Evolutionary conservation across 1,140 invertebrate genomes (phyloP).

Genomic region (Heliconius himera): DNA sequence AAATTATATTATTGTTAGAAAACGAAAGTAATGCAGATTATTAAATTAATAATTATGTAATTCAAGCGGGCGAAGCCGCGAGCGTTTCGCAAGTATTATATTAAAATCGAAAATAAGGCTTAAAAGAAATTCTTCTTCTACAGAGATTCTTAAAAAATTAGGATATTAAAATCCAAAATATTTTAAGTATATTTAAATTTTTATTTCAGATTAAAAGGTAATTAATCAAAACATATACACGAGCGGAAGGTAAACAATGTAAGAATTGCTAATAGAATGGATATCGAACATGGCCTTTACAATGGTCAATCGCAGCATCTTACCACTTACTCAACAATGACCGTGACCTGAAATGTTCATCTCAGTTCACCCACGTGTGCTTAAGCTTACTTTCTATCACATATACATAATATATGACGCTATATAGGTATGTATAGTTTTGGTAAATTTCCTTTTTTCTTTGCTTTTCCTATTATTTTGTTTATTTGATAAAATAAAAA

Average conservation of each 20-base stretch:
- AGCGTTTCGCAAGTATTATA: too few relatives aligned
- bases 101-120: too few relatives aligned
- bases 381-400: conserved; percentile 16
- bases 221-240: background rate
- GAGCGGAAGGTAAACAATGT: conserved; percentile 5
- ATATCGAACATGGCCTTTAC: background rate
- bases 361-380: conserved; percentile 28
- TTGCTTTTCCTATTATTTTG: background rate
- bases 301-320: conserved; percentile 15
- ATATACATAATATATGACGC: background rate
- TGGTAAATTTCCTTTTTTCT: background rate
- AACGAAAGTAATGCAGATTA: too few relatives aligned
- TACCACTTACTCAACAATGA: conserved; percentile 29
- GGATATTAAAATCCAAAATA: too few relatives aligned
- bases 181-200: too few relatives aligned
- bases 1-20: too few relatives aligned
- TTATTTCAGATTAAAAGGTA: background rate
- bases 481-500: background rate
- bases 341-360: conserved; percentile 40
- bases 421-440: background rate
- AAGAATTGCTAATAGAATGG: conserved; percentile 1
- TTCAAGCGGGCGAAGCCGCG: too few relatives aligned
- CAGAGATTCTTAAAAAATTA: background rate
- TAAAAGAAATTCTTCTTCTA: too few relatives aligned
- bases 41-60: too few relatives aligned